Evolutionary conservation across 2,888 invertebrate species (phyloP), one percentile per base, ranked within the genome.

Genomic region (Lasioglossum morio): DNA sequence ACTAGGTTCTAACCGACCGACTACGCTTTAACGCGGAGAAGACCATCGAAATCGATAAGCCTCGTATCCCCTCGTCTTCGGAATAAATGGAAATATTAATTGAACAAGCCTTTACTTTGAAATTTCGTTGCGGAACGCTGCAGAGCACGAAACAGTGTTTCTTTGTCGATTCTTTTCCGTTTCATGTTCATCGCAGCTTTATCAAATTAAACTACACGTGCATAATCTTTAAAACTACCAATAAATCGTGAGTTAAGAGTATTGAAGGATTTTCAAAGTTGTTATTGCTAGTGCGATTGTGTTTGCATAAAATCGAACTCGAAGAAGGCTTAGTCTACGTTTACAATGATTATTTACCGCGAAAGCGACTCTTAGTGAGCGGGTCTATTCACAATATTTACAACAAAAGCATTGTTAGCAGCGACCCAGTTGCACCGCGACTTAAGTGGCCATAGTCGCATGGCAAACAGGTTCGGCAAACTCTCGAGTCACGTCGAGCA

Each of bases 401-500:
- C 48, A 30, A 30, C 4, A 43, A 34, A 53, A 8, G 46, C 43
- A 72, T 23, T 77, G 69, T 48, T 48, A 16, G 43, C 66, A n/a
- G 12, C 46, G 46, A 69, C 66, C 77, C 48, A n/a, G 16, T 63
- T 60, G 30, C 43, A 48, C n/a, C 34, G n/a, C 34, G 10, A 69
- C 14, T 27, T 48, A 37, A 48, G 46, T 46, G n/a, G 72, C 43
- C 14, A 27, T 14, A 27, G 60, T 60, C 40, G 14, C 30, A 37
- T 60, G 1, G 19, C 46, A 34, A 60, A 60, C 60, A 14, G 46
- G 57, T 69, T 79, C 57, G 23, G 63, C 30, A 75, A 53, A 75
- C 72, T 34, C 70, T 53, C 46, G 27, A 7, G 5, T 66, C 37
- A 16, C 37, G 63, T 34, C 30, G 30, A 4, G 7, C 63, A 10